These are phyloP conservation scores for Tenthredo scrophulariae DNA, from an alignment of 2,888 invertebrate genomes.

Conservation along the genomic window DNA sequence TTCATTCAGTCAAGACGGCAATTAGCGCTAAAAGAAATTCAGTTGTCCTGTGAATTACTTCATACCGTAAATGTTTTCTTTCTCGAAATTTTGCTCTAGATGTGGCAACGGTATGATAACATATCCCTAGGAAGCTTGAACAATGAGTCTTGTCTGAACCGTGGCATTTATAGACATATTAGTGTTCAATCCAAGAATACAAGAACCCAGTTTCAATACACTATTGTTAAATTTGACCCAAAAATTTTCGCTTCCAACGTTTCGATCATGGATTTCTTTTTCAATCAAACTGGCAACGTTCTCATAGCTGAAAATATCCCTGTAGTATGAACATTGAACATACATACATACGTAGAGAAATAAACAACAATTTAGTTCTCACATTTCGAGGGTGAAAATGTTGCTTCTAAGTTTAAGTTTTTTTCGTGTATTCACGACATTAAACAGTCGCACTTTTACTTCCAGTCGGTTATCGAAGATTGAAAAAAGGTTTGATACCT, in stretches of 20 bases:
- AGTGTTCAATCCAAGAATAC: background rate
- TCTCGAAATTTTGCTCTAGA: background rate
- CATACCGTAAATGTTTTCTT: background rate
- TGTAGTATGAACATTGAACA: background rate
- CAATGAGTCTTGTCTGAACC: constrained; percentile 22
- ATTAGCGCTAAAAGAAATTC: background rate
- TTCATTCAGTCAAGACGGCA: background rate
- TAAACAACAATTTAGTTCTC: background rate
- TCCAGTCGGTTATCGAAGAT: background rate
- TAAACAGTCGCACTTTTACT: background rate
- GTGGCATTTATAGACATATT: background rate
- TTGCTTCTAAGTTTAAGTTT: constrained; percentile 13
- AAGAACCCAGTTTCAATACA: background rate
- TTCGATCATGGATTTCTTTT: background rate
- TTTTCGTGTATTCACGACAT: constrained; percentile 5
- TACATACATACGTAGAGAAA: background rate
- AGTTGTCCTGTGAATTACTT: background rate
- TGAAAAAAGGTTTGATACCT: background rate
- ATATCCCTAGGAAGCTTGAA: background rate
- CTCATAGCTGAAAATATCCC: background rate
- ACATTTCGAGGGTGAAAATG: constrained; percentile 7
- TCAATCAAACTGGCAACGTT: background rate
- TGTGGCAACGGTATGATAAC: background rate
- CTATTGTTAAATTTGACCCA: background rate
- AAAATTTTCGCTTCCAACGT: background rate